A percentile compares a stretch with the other conserved stretches of the same genome.
These are phyloP conservation scores for Pyrgus malvae DNA, from an alignment of 2,888 invertebrate genomes.

Conservation along the genomic window DNA sequence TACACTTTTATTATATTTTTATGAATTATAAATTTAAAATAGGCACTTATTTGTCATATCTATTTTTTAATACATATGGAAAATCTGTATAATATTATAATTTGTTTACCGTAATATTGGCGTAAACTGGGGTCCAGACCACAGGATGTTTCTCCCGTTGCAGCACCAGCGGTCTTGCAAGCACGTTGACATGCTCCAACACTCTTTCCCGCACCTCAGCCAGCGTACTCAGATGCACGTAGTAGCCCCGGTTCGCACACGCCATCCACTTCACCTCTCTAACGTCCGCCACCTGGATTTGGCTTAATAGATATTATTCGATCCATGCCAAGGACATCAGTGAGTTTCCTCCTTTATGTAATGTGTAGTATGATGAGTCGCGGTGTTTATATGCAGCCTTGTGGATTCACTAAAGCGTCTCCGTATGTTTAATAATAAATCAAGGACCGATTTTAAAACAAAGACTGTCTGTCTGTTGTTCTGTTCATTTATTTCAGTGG, in stretches of 20 bases:
- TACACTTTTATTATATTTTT: too few species aligned
- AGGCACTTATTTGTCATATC: too few species aligned
- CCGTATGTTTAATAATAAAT: not conserved
- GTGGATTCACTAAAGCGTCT: conserved; percentile 16
- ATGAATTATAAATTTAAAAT: too few species aligned
- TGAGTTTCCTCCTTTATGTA: conserved; percentile 1
- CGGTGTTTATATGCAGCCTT: conserved; percentile 39
- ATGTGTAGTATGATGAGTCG: conserved; percentile 6
- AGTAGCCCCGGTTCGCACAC: conserved; percentile 97
- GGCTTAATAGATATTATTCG: conserved; percentile 44
- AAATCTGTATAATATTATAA: too few species aligned
- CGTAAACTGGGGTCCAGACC: conserved; percentile 99
- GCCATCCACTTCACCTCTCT: conserved; percentile 99
- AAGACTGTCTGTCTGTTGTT: too few species aligned
- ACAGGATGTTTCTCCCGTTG: conserved; percentile 92
- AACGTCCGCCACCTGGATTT: conserved; percentile 88
- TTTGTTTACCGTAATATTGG: conserved; percentile 89
- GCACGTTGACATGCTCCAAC: conserved; percentile 97
- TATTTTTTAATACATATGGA: too few species aligned
- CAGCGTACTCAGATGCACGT: conserved; percentile 97
- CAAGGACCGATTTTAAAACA: too few species aligned
- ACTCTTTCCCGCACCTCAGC: conserved; percentile 99
- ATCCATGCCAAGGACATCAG: not conserved
- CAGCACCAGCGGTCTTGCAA: conserved; percentile 97
- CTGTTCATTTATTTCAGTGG: too few species aligned